Evolutionary conservation across 53 echinoderm and acorn worm species (phyloP).

Genomic region (Holothuria scabra): DNA sequence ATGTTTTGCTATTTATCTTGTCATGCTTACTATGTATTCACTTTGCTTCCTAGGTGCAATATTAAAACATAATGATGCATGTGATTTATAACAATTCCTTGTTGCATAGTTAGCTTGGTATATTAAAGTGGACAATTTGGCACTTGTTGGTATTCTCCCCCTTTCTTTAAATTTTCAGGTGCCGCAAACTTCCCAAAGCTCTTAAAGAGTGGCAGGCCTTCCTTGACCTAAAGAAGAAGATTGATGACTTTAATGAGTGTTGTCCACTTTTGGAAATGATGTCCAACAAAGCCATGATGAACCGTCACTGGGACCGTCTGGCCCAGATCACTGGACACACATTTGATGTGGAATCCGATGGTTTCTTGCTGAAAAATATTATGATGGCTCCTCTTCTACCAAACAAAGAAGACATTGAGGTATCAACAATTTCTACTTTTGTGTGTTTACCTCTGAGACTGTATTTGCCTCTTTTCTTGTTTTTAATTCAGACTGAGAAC

Average conservation of each 20-base stretch:
- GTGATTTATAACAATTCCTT: too few species aligned
- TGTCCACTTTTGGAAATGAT: conserved; percentile 99
- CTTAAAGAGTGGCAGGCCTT: conserved; percentile 99
- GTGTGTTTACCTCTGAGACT: too few species aligned
- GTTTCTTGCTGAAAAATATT: conserved; percentile 91
- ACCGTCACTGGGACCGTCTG: conserved; percentile 95
- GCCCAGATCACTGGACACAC: conserved; percentile 88
- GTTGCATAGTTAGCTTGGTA: too few species aligned
- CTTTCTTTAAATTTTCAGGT: conserved; percentile 48
- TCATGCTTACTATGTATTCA: too few species aligned
- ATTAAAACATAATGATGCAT: too few species aligned
- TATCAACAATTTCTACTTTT: background rate
- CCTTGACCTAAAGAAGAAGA: conserved; percentile 98
- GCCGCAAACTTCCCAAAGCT: conserved; percentile 97
- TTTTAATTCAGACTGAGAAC: too few species aligned
- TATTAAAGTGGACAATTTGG: too few species aligned
- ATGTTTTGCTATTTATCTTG: too few species aligned
- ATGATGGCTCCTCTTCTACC: conserved; percentile 97
- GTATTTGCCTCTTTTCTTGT: too few species aligned
- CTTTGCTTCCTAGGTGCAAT: too few species aligned
- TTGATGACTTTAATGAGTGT: conserved; percentile 98
- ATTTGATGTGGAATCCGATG: conserved; percentile 95
- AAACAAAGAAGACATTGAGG: conserved; percentile 99
- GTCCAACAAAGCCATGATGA: conserved; percentile 99
- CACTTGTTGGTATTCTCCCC: too few species aligned